phyloP scores from a whole-genome alignment of 1,140 invertebrate species.

The Glossosoma conforme region DNA sequence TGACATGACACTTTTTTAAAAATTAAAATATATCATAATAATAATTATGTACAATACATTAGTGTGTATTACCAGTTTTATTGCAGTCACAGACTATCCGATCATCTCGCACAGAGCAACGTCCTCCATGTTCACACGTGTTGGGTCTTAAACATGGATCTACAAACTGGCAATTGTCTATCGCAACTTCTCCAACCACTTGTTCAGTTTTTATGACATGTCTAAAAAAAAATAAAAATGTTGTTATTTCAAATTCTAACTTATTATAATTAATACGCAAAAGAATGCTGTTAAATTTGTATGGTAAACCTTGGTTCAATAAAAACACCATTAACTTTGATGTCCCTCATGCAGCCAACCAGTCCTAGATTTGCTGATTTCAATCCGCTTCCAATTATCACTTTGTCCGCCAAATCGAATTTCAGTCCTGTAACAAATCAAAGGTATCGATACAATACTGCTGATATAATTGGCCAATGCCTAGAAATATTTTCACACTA shows the following conservation, averaged over 20 bases:
- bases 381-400: slow-evolving; percentile 71
- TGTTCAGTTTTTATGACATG: slow-evolving; percentile 75
- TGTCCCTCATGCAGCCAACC: slow-evolving; percentile 85
- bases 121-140: slow-evolving; percentile 86
- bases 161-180: slow-evolving; percentile 87
- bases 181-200: slow-evolving; percentile 78
- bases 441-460: background rate
- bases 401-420: slow-evolving; percentile 55
- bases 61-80: slow-evolving; percentile 62
- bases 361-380: slow-evolving; percentile 65
- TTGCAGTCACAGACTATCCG: slow-evolving; percentile 83
- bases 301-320: slow-evolving; percentile 57
- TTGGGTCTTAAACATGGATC: slow-evolving; percentile 84
- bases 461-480: no score
- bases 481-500: background rate
- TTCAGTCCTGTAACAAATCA: slow-evolving; percentile 41
- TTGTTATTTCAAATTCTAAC: slow-evolving; percentile 1
- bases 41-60: background rate
- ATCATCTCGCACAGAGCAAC: slow-evolving; percentile 84
- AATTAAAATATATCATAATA: background rate
- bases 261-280: background rate
- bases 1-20: no score
- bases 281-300: background rate
- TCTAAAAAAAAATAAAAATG: slow-evolving; percentile 42
- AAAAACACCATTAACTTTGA: slow-evolving; percentile 70